Conservation (phyloP, 1,140 invertebrate species). For the Calosoma granatense region DNA sequence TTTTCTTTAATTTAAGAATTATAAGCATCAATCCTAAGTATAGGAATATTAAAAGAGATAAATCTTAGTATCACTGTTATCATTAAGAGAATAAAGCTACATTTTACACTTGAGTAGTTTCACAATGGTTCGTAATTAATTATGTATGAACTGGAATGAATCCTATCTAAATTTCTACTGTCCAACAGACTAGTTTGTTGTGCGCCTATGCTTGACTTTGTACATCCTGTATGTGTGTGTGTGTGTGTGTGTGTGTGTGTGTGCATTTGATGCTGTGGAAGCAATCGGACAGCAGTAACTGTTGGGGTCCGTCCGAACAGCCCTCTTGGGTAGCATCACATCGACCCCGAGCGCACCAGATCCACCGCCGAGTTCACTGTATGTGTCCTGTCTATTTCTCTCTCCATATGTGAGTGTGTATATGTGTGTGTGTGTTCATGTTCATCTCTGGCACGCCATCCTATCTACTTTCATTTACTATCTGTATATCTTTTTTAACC, state of each 20-base stretch:
- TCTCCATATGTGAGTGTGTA: no score
- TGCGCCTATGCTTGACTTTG: background rate
- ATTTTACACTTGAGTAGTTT: no score
- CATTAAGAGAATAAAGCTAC: no score
- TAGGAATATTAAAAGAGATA: no score
- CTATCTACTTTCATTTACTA: slow-evolving; percentile 25
- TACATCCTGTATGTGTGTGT: background rate
- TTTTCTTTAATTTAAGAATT: no score
- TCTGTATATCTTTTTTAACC: slow-evolving; percentile 21
- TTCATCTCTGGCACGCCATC: slow-evolving; percentile 10
- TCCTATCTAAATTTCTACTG: no score
- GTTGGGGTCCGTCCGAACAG: slow-evolving; percentile 20
- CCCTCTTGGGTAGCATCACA: slow-evolving; percentile 26
- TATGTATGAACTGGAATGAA: no score
- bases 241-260: background rate
- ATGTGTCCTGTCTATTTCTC: background rate
- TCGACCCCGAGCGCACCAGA: slow-evolving; percentile 18
- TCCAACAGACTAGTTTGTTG: no score
- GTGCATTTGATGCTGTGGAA: slow-evolving; percentile 1
- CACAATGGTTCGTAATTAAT: no score
- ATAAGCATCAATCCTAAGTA: no score
- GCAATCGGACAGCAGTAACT: slow-evolving; percentile 27
- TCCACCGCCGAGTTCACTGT: slow-evolving; percentile 13
- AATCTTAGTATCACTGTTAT: no score
- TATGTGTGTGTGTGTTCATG: background rate